These are phyloP conservation scores for Sitodiplosis mosellana DNA, from an alignment of 1,140 invertebrate species.

Conservation along the genomic window DNA sequence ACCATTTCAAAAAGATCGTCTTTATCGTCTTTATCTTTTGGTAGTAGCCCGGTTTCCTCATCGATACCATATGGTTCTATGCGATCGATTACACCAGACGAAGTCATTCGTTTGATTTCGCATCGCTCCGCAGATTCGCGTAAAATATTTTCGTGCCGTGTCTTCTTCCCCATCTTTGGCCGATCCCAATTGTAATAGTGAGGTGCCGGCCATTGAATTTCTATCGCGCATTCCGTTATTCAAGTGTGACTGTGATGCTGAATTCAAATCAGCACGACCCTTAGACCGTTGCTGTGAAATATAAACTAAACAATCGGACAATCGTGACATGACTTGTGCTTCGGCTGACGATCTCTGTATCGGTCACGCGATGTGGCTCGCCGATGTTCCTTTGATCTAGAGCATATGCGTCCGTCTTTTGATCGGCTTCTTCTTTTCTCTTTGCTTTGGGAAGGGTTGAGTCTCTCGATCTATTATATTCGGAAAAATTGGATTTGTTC, in stretches of 20 bases:
- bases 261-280: conserved; percentile 88
- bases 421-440: too few species aligned
- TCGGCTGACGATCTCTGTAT: too few species aligned
- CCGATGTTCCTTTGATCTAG: conserved; percentile 22
- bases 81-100: conserved; percentile 66
- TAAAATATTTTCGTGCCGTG: conserved; percentile 59
- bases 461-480: too few species aligned
- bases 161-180: conserved; percentile 58
- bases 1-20: conserved; percentile 98
- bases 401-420: too few species aligned
- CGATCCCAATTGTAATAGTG: conserved; percentile 44
- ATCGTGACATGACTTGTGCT: conserved; percentile 20
- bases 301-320: conserved; percentile 91
- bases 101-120: conserved; percentile 80
- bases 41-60: conserved; percentile 69
- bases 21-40: conserved; percentile 80
- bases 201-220: conserved; percentile 49
- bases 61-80: conserved; percentile 84
- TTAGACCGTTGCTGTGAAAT: conserved; percentile 88
- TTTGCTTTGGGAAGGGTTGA: too few species aligned
- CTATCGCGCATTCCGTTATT: conserved; percentile 51
- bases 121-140: conserved; percentile 81
- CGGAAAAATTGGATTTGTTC: too few species aligned
- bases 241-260: conserved; percentile 41
- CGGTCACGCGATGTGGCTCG: conserved; percentile 14